These are phyloP conservation scores for Microcaecilia unicolor DNA, from an alignment of 2,797 vertebrate species.

Conservation along the genomic window DNA sequence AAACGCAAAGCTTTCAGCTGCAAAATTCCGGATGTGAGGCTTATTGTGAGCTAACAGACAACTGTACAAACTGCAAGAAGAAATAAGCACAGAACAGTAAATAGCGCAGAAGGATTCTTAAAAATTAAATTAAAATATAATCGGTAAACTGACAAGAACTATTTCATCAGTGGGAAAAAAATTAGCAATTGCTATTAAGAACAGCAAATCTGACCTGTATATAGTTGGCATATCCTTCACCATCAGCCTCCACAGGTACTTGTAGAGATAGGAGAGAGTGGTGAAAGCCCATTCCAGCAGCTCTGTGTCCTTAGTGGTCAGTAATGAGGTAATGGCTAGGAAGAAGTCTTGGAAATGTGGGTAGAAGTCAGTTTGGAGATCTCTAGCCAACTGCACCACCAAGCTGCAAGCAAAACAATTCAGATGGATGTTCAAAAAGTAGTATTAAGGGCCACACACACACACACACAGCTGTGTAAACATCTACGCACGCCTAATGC, in stretches of 20 bases:
- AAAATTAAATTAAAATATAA: no score
- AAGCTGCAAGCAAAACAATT: constrained; percentile 67
- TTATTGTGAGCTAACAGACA: constrained; percentile 85
- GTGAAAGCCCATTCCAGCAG: constrained; percentile 90
- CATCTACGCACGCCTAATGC: no score
- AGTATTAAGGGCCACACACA: no score
- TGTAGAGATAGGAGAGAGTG: constrained; percentile 90
- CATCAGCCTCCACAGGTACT: constrained; percentile 94
- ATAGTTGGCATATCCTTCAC: constrained; percentile 86
- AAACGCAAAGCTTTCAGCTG: constrained; percentile 95
- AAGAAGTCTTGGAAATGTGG: constrained; percentile 92
- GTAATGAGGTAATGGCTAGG: constrained; percentile 66
- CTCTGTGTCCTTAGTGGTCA: constrained; percentile 89
- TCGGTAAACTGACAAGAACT: no score
- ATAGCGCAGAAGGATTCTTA: no score
- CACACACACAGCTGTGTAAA: no score
- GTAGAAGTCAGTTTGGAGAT: constrained; percentile 93
- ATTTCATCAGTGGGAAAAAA: no score
- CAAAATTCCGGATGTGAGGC: constrained; percentile 89
- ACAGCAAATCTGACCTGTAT: constrained; percentile 91
- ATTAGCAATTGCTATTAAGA: no score
- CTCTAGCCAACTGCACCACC: constrained; percentile 88
- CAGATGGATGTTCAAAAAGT: no score
- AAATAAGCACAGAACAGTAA: no score
- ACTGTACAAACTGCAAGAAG: constrained; percentile 77